phyloP scores from a whole-genome alignment of 2,888 invertebrate genomes.

The Sinohyriopsis cumingii region DNA sequence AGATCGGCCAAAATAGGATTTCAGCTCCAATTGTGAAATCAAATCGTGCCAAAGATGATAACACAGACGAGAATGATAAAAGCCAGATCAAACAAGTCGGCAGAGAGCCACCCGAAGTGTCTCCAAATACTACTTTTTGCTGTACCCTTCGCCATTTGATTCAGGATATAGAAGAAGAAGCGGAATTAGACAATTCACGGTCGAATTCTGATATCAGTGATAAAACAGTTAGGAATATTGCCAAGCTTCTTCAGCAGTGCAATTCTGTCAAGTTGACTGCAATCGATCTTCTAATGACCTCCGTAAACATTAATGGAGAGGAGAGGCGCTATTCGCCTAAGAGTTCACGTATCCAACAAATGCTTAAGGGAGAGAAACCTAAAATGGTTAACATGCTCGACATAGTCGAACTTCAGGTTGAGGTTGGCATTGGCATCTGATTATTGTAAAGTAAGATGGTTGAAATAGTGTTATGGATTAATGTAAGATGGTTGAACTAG shows the following conservation, averaged over 20 bases:
- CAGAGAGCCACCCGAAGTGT: no score
- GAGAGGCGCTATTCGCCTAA: slow-evolving; percentile 20
- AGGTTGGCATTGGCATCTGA: slow-evolving; percentile 14
- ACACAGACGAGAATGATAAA: neutral
- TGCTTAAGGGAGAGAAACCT: slow-evolving; percentile 37
- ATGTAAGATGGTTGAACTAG: no score
- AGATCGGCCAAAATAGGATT: no score
- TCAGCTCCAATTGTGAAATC: no score
- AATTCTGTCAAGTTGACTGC: slow-evolving; percentile 36
- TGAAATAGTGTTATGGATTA: no score
- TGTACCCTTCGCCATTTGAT: slow-evolving; percentile 6
- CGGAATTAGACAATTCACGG: slow-evolving; percentile 7
- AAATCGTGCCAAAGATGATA: slow-evolving; percentile 10
- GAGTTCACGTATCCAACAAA: slow-evolving; percentile 34
- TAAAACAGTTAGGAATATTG: slow-evolving; percentile 19
- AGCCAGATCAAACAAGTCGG: no score
- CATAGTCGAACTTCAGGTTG: slow-evolving; percentile 35
- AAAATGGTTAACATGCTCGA: slow-evolving; percentile 30
- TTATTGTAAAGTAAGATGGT: no score
- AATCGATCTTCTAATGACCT: slow-evolving; percentile 33
- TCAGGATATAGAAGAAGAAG: slow-evolving; percentile 15
- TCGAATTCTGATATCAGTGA: neutral
- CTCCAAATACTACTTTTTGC: no score
- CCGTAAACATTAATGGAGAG: slow-evolving; percentile 29
- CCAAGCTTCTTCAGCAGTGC: slow-evolving; percentile 31